Evolutionary conservation across 2,888 invertebrate species (phyloP).

Genomic region (Dioctria rufipes): DNA sequence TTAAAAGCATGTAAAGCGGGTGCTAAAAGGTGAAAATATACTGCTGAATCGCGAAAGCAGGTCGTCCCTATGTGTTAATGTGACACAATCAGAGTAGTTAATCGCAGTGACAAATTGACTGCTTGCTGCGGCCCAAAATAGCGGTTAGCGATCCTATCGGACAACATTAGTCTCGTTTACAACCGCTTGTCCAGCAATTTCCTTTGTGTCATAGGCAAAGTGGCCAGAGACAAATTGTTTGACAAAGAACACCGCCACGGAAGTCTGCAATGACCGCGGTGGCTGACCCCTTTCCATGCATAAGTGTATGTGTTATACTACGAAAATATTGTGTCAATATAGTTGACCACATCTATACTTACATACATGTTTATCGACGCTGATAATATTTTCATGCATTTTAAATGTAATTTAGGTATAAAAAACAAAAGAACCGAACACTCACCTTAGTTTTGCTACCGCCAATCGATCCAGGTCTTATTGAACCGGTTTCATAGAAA

Average conservation of each 20-base stretch:
- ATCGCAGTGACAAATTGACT: constrained; percentile 49
- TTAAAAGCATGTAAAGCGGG: constrained; percentile 52
- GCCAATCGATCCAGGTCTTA: constrained; percentile 94
- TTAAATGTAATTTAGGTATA: constrained; percentile 40
- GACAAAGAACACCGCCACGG: constrained; percentile 37
- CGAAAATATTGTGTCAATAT: constrained; percentile 9
- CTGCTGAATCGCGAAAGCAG: constrained; percentile 23
- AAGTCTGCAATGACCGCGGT: constrained; percentile 23
- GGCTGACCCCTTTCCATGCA: constrained; percentile 5
- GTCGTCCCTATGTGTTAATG: constrained; percentile 38
- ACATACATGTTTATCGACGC: background rate
- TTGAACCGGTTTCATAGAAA: constrained; percentile 97
- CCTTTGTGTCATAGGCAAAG: constrained; percentile 25
- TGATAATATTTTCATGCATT: constrained; percentile 47
- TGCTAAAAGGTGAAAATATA: constrained; percentile 38
- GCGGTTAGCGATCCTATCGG: constrained; percentile 36
- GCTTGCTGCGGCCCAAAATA: constrained; percentile 17
- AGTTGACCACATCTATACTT: background rate
- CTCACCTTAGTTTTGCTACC: constrained; percentile 95
- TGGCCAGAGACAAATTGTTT: constrained; percentile 48
- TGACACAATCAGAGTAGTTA: constrained; percentile 48
- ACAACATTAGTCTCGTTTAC: constrained; percentile 33
- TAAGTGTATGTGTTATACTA: background rate
- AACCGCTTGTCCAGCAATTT: constrained; percentile 6
- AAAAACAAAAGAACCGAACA: constrained; percentile 32